Evolutionary conservation across 2,888 invertebrate genomes (phyloP).

Genomic region (Villa cingulata): DNA sequence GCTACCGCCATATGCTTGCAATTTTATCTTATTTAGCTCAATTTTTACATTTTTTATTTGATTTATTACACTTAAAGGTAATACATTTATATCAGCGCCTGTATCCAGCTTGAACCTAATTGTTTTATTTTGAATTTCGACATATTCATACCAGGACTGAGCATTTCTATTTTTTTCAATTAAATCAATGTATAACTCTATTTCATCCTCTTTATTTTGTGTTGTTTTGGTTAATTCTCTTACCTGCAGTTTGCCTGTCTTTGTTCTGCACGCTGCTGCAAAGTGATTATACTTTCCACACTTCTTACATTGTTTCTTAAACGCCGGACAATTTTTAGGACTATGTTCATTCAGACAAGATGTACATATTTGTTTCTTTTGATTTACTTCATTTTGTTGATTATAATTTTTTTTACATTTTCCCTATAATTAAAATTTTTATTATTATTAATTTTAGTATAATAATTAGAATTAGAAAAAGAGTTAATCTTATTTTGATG

Average conservation of each 20-base stretch:
- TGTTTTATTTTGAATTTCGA: not conserved
- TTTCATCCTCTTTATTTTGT: not conserved
- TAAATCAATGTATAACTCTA: no score
- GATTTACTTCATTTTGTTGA: not conserved
- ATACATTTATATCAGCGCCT: not conserved
- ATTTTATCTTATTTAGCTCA: not conserved
- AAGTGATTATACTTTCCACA: constrained; percentile 2
- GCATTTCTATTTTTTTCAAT: no score
- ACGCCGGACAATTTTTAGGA: constrained; percentile 1
- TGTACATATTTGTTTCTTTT: no score
- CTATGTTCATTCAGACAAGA: not conserved
- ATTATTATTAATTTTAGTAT: no score
- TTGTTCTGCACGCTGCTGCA: not conserved
- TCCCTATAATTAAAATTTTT: not conserved
- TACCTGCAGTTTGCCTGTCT: not conserved
- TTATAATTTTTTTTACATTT: not conserved
- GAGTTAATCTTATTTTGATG: not conserved
- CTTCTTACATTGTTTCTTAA: no score
- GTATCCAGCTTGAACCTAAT: not conserved
- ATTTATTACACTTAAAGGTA: not conserved
- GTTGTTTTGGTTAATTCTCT: no score
- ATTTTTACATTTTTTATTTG: not conserved
- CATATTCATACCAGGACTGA: not conserved
- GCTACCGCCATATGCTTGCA: constrained; percentile 6
- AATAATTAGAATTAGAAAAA: no score